A percentile compares a stretch with the other conserved stretches of the same genome.
These are phyloP conservation scores for Myiotriccus ornatus DNA, from an alignment of 2,797 vertebrate genomes.

Conservation along the genomic window DNA sequence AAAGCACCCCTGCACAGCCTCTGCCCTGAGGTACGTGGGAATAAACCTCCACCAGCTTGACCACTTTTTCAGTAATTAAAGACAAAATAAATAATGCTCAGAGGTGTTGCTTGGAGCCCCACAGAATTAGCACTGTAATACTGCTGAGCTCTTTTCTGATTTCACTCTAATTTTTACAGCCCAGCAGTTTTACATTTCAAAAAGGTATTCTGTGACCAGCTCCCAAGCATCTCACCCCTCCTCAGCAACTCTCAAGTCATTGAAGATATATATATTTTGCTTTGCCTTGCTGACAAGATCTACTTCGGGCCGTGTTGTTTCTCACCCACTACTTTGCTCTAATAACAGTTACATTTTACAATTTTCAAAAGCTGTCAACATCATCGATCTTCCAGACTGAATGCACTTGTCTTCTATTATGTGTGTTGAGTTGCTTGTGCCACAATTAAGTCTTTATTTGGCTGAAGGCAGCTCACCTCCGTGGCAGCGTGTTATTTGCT, in stretches of 20 bases:
- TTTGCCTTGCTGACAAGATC: background rate
- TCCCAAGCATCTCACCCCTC: background rate
- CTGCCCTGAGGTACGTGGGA: background rate
- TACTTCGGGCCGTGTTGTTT: background rate
- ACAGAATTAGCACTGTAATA: background rate
- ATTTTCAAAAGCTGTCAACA: conserved; percentile 44
- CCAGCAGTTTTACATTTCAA: background rate
- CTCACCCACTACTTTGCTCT: background rate
- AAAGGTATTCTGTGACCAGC: background rate
- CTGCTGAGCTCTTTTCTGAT: background rate
- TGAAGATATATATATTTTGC: background rate
- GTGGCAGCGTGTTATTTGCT: background rate
- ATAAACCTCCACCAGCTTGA: background rate
- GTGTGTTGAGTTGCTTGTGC: conserved; percentile 4
- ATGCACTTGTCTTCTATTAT: background rate
- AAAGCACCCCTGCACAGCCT: background rate
- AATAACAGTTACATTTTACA: conserved; percentile 21
- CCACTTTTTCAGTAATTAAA: background rate
- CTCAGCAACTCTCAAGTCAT: background rate
- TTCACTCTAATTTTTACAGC: background rate
- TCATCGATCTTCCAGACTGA: background rate
- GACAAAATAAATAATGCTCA: background rate
- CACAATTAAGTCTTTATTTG: conserved; percentile 45
- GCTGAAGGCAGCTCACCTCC: conserved; percentile 30
- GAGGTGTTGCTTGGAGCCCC: background rate